These are phyloP conservation scores for Sandelia bainsii DNA, from an alignment of 2,797 vertebrate genomes.

Conservation along the genomic window DNA sequence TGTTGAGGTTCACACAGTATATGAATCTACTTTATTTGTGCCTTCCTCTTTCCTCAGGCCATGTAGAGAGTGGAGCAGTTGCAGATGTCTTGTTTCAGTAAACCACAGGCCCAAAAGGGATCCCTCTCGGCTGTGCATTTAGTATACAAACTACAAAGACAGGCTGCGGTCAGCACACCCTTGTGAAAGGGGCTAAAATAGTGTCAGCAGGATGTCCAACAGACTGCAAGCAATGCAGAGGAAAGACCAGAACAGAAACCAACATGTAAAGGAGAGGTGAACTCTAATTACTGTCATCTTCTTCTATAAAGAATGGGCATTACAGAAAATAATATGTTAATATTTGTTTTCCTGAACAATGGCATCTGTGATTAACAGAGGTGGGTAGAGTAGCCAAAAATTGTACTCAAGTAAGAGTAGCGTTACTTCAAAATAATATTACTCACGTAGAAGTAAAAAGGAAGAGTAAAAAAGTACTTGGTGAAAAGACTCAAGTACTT, in stretches of 20 bases:
- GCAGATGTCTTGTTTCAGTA: slow-evolving; percentile 83
- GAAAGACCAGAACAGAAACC: slow-evolving; percentile 19
- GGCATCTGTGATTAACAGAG: neutral
- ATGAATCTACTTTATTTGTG: slow-evolving; percentile 72
- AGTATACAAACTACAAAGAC: slow-evolving; percentile 86
- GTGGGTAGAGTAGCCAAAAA: too few relatives aligned
- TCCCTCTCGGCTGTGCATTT: slow-evolving; percentile 79
- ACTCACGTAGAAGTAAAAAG: too few relatives aligned
- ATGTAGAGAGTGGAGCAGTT: slow-evolving; percentile 72
- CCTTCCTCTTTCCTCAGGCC: slow-evolving; percentile 71
- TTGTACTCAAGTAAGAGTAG: too few relatives aligned
- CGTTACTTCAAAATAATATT: too few relatives aligned
- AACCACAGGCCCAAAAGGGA: slow-evolving; percentile 80
- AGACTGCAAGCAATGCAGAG: slow-evolving; percentile 63
- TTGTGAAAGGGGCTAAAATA: slow-evolving; percentile 84
- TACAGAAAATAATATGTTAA: neutral
- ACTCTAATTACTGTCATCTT: neutral
- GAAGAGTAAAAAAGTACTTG: too few relatives aligned
- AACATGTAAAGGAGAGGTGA: slow-evolving; percentile 26
- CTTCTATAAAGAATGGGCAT: neutral
- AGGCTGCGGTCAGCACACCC: slow-evolving; percentile 81
- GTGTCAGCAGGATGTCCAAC: slow-evolving; percentile 80
- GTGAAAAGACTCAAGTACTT: too few relatives aligned
- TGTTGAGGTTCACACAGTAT: slow-evolving; percentile 60
- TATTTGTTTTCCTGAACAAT: slow-evolving; percentile 6